Evolutionary conservation across 2,888 invertebrate genomes (phyloP), one percentile per base, ranked within the genome.

Genomic region (Dasypolia templi): DNA sequence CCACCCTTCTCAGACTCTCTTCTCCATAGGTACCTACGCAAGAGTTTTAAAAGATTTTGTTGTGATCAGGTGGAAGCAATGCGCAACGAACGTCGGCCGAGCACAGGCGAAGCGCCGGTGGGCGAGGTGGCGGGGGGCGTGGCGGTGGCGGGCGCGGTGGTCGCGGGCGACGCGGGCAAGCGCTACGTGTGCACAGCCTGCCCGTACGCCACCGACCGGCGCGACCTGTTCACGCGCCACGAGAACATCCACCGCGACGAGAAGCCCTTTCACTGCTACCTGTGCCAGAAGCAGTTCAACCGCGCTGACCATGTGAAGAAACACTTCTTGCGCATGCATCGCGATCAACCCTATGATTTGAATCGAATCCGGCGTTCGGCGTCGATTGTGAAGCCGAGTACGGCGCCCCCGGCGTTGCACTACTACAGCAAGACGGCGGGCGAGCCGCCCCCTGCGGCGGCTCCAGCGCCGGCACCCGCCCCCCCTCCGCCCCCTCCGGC

Each of bases 271-370:
- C 98, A 99, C 92, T 99, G 99, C 93, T 99, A 99, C 92, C 97
- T 99, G 49, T 99, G 99, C 92, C 97, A 98, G 92, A 99, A 99
- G 94, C 98, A 99, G 93, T 99, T 99, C 95, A 99, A 99, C 94
- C 97, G 99, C 68, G 99, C 99, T 55, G 99, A 99, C 94, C 99
- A 99, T 92, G 99, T 99, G 62, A 99, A 99, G 94, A 99, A 99
- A 91, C 99, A 99, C 93, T 99, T 99, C 90, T 96, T 98, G 84
- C 97, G 99, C 85, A 99, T 99, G 98, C 99, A 99, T 91, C 97
- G 99, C 59, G 99, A 99, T 88, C 97, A 98, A 91, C 97, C 97
- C 2, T 99, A 99, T 92, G 99, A 99, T 90, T 96, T 98, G 75
- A 98, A 98, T 88, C 97, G 98, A 90, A 98, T 98, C 89, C 96